Percentiles rank a stretch among this genome's conserved stretches.
phyloP scores from a whole-genome alignment of 2,888 invertebrate species.

The Prosapia bicincta region DNA sequence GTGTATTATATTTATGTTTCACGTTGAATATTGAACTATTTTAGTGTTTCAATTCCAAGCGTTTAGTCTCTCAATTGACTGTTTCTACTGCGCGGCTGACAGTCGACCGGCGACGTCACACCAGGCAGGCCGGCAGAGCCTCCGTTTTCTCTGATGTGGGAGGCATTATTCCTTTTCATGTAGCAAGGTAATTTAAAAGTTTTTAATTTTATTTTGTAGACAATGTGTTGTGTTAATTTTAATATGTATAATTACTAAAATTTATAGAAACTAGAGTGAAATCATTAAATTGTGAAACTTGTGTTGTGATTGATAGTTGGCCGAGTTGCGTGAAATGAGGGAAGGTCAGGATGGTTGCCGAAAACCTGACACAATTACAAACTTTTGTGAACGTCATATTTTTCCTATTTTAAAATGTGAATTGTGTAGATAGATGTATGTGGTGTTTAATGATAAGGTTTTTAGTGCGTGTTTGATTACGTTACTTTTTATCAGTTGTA shows the following conservation, averaged over 20 bases:
- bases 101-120: constrained; percentile 55
- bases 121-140: constrained; percentile 47
- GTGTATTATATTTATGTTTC: background rate
- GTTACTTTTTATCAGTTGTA: background rate
- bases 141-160: constrained; percentile 36
- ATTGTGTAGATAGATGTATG: background rate
- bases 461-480: background rate
- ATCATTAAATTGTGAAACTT: background rate
- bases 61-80: constrained; percentile 44
- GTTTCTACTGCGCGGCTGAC: constrained; percentile 44
- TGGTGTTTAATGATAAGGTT: background rate
- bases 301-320: background rate
- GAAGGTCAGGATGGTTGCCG: background rate
- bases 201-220: background rate
- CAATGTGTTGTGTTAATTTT: background rate
- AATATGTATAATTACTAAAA: background rate
- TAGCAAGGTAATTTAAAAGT: constrained; percentile 32
- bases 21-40: background rate
- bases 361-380: constrained; percentile 2
- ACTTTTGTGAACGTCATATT: background rate
- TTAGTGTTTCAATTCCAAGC: constrained; percentile 29
- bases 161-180: constrained; percentile 40
- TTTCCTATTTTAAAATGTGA: background rate
- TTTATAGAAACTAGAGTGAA: background rate
- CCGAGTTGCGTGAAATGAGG: background rate